Percentiles rank a stretch among this genome's conserved stretches.
Conservation (phyloP, 1,140 invertebrate genomes). For the Eueides isabella region DNA sequence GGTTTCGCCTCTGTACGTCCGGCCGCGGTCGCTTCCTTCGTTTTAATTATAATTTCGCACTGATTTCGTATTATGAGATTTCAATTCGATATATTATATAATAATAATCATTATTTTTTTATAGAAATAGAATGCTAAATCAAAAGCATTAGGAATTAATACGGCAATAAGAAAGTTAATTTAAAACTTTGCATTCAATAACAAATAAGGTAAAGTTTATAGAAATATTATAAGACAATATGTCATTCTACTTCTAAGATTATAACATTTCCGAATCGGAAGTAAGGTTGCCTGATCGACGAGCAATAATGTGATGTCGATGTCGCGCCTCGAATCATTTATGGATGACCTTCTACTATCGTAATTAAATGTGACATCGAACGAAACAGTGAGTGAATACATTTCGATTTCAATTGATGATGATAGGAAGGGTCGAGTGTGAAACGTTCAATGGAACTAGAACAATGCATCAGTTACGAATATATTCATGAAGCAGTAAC, state of each 20-base stretch:
- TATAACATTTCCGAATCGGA: slow-evolving; percentile 81
- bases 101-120: neutral
- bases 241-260: slow-evolving; percentile 68
- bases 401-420: slow-evolving; percentile 58
- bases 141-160: neutral
- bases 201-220: slow-evolving; percentile 57
- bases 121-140: neutral
- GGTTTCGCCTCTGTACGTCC: slow-evolving; percentile 66
- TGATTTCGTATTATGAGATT: slow-evolving; percentile 50
- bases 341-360: slow-evolving; percentile 66
- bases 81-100: slow-evolving; percentile 27
- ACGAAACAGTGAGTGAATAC: slow-evolving; percentile 41
- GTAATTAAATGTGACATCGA: slow-evolving; percentile 39
- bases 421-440: slow-evolving; percentile 44
- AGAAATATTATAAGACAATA: slow-evolving; percentile 66
- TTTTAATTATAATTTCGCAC: slow-evolving; percentile 71
- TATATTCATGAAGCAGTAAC: slow-evolving; percentile 51
- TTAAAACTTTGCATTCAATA: slow-evolving; percentile 55
- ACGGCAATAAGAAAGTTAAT: slow-evolving; percentile 32
- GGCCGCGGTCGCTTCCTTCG: slow-evolving; percentile 68
- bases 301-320: slow-evolving; percentile 77
- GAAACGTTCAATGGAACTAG: slow-evolving; percentile 62
- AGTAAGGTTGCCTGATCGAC: slow-evolving; percentile 76
- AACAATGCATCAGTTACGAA: slow-evolving; percentile 59
- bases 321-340: slow-evolving; percentile 76